These are phyloP conservation scores for Axinella damicornis DNA, from an alignment of 37 sponge, comb jelly and placozoan species.

Conservation along the genomic window DNA sequence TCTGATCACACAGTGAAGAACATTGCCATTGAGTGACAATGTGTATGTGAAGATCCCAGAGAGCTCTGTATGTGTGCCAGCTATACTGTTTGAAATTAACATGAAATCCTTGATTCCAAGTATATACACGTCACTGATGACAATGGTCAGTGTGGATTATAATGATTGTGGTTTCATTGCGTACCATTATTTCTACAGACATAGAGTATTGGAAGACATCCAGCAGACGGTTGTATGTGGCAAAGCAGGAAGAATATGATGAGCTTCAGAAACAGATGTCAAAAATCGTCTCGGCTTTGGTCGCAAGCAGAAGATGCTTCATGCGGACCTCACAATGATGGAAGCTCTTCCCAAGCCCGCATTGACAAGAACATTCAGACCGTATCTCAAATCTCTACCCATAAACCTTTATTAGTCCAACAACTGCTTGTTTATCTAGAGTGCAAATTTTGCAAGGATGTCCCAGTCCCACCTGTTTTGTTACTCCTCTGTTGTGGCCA, in stretches of 20 bases:
- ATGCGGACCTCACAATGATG: no score
- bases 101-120: background rate
- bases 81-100: background rate
- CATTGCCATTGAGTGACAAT: background rate
- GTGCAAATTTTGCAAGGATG: no score
- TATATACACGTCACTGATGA: slow-evolving; percentile 1
- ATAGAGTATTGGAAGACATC: slow-evolving; percentile 11
- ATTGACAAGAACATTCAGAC: no score
- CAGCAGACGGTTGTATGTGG: slow-evolving; percentile 3
- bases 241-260: background rate
- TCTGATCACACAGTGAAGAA: no score
- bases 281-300: background rate
- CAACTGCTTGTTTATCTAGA: no score
- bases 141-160: background rate
- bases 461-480: no score
- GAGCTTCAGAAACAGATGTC: background rate
- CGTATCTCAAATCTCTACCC: no score
- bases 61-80: background rate
- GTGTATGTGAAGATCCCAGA: slow-evolving; percentile 2
- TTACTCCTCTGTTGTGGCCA: no score
- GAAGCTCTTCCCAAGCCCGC: no score
- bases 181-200: background rate
- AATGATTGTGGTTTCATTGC: background rate
- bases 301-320: background rate
- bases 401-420: no score